Base-by-base conservation (phyloP, 2,888 invertebrate species). In the Calephelis perditalis region DNA sequence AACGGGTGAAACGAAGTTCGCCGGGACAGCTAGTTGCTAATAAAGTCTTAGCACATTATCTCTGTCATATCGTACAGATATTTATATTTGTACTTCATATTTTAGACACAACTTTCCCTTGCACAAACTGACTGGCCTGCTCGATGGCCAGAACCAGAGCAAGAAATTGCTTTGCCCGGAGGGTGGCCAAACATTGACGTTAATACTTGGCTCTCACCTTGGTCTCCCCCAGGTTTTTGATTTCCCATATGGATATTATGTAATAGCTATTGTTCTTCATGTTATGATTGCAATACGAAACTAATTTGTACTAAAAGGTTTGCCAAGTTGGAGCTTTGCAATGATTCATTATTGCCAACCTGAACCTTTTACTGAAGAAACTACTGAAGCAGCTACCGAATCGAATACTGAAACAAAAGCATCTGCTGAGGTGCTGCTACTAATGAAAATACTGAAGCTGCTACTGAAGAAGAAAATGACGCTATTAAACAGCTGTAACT, bases 321-420 rank as follows among this genome's bases (percentile, higher is more conserved):
- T 46, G 47, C 26, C 5, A 49, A 49, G 15, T 15, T 49, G 15
- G 26, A 49, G 26, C 26, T 26, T 12, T 49, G 47, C 7, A 15
- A 49, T 49, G 47, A 26, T 15, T 15, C 47, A 15, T 11, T 49
- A 8, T 15, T 49, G 47, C 47, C 47, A 49, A 49, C 49, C 49
- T 15, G 26, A 6, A 10, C 5, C 10, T 10, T 12, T 15, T 7
- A 12, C 10, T 15, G 15, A 12, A 5, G 15, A 7, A 26, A 9
- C 26, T 49, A 15, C 8, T 5, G 49, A 49, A 26, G 9, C 26
- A 2, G 15, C 5, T 15, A 26, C 26, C 4, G 49, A 26, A 9
- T 7, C 45, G 5, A 5, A 8, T 45, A n/a, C 5, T 11, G 45
- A 45, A 45, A 5, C 11, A 45, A 15, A 40, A 5, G 40, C 40